Evolutionary conservation across 2,113 vertebrate genomes (phyloP).

Genomic region (Phyllostomus discolor): DNA sequence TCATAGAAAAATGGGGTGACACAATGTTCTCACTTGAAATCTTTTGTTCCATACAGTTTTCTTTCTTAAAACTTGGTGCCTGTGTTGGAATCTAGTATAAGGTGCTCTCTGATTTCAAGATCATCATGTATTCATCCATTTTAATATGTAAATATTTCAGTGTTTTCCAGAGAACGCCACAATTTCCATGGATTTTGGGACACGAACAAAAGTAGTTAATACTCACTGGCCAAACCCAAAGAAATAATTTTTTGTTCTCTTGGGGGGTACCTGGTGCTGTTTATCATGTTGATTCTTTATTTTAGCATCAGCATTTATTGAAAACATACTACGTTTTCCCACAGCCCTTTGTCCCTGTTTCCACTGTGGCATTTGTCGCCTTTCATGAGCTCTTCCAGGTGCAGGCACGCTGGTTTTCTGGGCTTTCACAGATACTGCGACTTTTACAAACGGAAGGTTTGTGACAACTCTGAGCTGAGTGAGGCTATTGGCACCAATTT

Average conservation of each 20-base stretch:
- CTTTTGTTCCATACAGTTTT: constrained; percentile 4
- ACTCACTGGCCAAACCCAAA: background rate
- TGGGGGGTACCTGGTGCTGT: background rate
- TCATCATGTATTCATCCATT: background rate
- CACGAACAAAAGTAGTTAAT: background rate
- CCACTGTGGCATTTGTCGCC: background rate
- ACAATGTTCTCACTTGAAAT: background rate
- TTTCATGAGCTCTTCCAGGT: background rate
- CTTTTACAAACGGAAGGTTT: background rate
- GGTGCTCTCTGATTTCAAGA: background rate
- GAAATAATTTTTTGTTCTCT: background rate
- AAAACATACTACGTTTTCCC: background rate
- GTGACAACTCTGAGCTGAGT: background rate
- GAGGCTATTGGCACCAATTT: background rate
- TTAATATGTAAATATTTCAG: background rate
- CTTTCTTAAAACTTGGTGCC: background rate
- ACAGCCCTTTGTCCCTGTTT: background rate
- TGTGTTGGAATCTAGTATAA: background rate
- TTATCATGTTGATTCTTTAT: background rate
- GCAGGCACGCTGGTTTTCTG: background rate
- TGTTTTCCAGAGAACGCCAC: background rate
- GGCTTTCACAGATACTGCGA: background rate
- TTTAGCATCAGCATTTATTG: background rate
- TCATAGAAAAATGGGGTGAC: background rate
- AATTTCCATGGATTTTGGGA: background rate